Evolutionary conservation across 2,888 invertebrate species (phyloP).

Genomic region (Hypselothyrea guttata): DNA sequence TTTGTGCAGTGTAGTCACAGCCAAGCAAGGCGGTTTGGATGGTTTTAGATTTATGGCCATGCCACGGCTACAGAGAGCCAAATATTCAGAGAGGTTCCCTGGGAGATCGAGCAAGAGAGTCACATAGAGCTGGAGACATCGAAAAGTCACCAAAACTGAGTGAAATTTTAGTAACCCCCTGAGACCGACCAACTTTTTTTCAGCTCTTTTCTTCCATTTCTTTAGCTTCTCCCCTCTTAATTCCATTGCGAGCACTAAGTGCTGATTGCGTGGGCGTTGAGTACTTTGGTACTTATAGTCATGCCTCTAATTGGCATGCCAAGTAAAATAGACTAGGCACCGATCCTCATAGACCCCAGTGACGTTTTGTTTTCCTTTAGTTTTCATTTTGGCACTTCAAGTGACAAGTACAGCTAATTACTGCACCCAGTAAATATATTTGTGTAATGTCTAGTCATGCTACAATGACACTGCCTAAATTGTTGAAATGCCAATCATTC

Average conservation of each 20-base stretch:
- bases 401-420: constrained; percentile 51
- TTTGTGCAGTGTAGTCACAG: constrained; percentile 21
- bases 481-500: too few relatives aligned
- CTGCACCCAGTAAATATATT: constrained; percentile 15
- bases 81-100: too few relatives aligned
- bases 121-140: too few relatives aligned
- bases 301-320: constrained; percentile 44
- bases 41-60: constrained; percentile 61
- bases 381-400: constrained; percentile 3
- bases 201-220: neutral
- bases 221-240: too few relatives aligned
- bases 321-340: constrained; percentile 11
- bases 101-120: constrained; percentile 1
- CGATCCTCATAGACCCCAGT: neutral
- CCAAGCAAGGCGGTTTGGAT: constrained; percentile 34
- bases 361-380: neutral
- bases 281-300: constrained; percentile 3
- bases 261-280: constrained; percentile 34
- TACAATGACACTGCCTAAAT: constrained; percentile 7
- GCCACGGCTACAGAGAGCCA: constrained; percentile 19
- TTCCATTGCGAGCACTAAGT: neutral
- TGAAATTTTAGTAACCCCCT: constrained; percentile 7
- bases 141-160: constrained; percentile 22
- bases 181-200: neutral
- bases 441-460: neutral